Base-by-base conservation (phyloP, 2,888 invertebrate genomes). In the Endotricha flammealis region DNA sequence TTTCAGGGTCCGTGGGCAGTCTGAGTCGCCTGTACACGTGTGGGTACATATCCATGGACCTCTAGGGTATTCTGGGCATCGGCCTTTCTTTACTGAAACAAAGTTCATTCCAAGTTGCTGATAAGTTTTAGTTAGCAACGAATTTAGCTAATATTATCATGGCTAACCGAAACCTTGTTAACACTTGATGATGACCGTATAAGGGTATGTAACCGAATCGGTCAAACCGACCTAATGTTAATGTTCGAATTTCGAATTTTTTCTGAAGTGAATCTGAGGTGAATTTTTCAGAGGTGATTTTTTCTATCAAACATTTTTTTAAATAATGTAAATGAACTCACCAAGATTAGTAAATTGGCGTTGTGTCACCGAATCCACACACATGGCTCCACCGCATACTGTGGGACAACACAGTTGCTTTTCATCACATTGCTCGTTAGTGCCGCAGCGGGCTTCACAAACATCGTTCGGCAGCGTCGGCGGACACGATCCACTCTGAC, bases 41-140 rank as follows among this genome's bases (percentile, higher is more conserved):
- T 88, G 78, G 0, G 85, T 72, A 42, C 90, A 90, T 1, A 88
- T 68, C 90, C 90, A 90, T 0, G 69, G 53, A 1, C 89, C 89
- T 0, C 78, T 75, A 0, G 88, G 87, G 27, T 44, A 51, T 27
- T 75, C 69, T 0, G 90, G 89, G 27, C 90, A 90, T 0, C 51
- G 64, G 17, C 90, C 90, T 12, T 71, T 54, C 45, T 89, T 89
- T 29, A 78, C 89, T 89, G 74, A 1, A 78, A 71, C 2, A 12
- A 7, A 30, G 11, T n/a, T n/a, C n/a, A n/a, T n/a, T n/a, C n/a
- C n/a, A n/a, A n/a, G n/a, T n/a, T n/a, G n/a, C n/a, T n/a, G n/a
- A n/a, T n/a, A n/a, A n/a, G n/a, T n/a, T n/a, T n/a, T n/a, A n/a
- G n/a, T n/a, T n/a, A n/a, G n/a, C n/a, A n/a, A n/a, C n/a, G n/a